Conservation (phyloP, 2,113 vertebrate genomes). For the Neolamprologus brichardi region DNA sequence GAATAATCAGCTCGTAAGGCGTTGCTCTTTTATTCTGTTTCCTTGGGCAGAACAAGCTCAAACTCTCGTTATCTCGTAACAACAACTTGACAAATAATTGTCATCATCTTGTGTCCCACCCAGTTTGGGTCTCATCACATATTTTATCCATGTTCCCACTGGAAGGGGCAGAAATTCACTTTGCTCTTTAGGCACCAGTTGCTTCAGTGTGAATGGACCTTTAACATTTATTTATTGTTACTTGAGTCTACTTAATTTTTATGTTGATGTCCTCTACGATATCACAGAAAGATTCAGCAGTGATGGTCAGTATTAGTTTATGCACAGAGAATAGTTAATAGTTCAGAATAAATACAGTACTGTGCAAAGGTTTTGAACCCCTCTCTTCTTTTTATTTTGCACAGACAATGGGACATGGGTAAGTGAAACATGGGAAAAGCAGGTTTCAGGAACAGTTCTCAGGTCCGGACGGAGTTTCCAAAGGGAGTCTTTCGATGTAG, state of each 20-base stretch:
- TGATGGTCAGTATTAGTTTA: neutral
- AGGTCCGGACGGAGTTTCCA: neutral
- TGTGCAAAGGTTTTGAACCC: neutral
- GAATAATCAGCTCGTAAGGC: neutral
- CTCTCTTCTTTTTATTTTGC: neutral
- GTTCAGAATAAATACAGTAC: neutral
- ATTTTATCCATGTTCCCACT: neutral
- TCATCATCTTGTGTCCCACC: neutral
- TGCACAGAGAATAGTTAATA: neutral
- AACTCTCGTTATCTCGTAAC: neutral
- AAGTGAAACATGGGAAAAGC: neutral
- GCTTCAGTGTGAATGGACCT: neutral
- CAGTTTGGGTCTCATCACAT: neutral
- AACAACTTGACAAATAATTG: neutral
- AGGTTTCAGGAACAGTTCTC: neutral
- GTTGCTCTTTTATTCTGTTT: neutral
- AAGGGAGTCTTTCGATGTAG: neutral
- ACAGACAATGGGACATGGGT: neutral
- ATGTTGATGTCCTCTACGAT: neutral
- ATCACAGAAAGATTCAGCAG: neutral
- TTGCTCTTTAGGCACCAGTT: neutral
- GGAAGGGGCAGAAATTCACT: neutral
- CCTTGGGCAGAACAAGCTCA: neutral
- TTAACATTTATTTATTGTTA: neutral
- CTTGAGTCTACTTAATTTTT: neutral